Evolutionary conservation across 2,888 invertebrate species (phyloP), one percentile per base, ranked within the genome.

Genomic region (Sclerodermus sp.): DNA sequence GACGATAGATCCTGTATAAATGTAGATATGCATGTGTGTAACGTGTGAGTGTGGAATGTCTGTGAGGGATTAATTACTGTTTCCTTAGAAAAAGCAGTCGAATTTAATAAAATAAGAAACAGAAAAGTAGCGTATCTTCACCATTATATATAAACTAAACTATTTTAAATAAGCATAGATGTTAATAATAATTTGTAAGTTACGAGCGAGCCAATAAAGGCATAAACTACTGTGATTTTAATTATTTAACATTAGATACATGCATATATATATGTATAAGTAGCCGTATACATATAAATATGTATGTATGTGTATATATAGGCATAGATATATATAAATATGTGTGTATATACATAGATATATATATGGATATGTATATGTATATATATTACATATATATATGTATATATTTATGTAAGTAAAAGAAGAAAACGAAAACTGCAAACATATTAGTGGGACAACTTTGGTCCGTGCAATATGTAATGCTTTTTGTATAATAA

Each of bases 201-300:
- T 74, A 64, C 75, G 74, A 74, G 76, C 67, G 69, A 73, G 77
- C 77, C 77, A 70, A 73, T 70, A 69, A 77, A 70, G 77, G 77
- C 77, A 77, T 77, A 75, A n/a, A 77, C 76, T 77, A 77, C 77
- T 77, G 77, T 77, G 77, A 77, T 77, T 77, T 77, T 77, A 77
- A 77, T 77, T 77, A 77, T 77, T 77, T 77, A 77, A 77, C 70
- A 71, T 76, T 77, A 74, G 53, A 64, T 67, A 66, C 55, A 47
- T 58, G 53, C 62, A 59, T 60, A 59, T 53, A 57, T 42, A 61
- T 38, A 52, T 23, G 23, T 23, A 23, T 23, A 23, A 8, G 8
- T 23, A 23, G 23, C 8, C 23, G 23, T 23, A 23, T 23, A 23
- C 23, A 23, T 23, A 23, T 23, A 23, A 8, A 39, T 18, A 15